These are phyloP conservation scores for Hylia prasina DNA, from an alignment of 2,113 vertebrate species.

Conservation along the genomic window DNA sequence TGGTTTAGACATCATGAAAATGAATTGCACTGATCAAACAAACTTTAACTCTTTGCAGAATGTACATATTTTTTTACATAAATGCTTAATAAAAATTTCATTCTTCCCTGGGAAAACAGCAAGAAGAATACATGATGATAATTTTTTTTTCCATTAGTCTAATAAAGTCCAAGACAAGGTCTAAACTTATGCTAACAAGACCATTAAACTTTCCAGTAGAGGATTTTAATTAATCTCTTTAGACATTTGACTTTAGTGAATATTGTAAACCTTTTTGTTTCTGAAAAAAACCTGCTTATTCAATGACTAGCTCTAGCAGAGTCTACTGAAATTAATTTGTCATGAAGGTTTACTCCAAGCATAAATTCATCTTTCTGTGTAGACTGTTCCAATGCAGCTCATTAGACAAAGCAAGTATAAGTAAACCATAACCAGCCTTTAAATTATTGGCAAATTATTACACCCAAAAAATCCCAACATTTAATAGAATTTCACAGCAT, in stretches of 20 bases:
- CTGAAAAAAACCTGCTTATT: not conserved
- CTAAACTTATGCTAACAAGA: not conserved
- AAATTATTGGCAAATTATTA: not conserved
- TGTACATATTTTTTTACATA: not conserved
- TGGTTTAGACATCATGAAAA: not conserved
- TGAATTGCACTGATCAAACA: not conserved
- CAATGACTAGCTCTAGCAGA: not conserved
- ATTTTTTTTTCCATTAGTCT: not conserved
- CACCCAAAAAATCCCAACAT: rapidly evolving
- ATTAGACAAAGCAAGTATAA: not conserved
- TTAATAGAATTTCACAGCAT: not conserved
- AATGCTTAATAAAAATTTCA: not conserved
- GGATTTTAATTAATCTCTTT: not conserved
- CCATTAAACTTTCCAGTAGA: not conserved
- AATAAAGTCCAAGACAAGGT: not conserved
- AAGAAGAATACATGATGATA: not conserved
- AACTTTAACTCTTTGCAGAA: not conserved
- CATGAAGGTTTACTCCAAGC: not conserved
- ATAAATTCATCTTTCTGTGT: not conserved
- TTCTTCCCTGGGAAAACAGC: not conserved
- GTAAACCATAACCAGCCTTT: not conserved
- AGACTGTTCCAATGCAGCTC: not conserved
- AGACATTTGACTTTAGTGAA: not conserved
- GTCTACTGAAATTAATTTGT: not conserved
- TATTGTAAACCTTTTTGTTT: not conserved